A percentile compares a stretch with the other conserved stretches of the same genome.
Evolutionary conservation across 2,888 invertebrate genomes (phyloP).

Genomic region (Nemotelus nigrinus): DNA sequence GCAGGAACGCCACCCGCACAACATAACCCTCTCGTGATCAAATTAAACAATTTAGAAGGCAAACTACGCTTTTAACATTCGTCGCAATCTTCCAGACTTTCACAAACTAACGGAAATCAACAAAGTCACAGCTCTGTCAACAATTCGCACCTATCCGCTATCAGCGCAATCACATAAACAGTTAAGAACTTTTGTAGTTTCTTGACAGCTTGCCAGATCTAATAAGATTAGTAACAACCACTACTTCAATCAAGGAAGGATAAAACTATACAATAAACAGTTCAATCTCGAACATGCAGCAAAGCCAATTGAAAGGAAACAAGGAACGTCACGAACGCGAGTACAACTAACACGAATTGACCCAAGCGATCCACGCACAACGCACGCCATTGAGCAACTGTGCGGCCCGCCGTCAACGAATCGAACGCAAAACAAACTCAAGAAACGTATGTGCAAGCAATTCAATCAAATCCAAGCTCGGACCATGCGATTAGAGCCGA

Average conservation of each 20-base stretch:
- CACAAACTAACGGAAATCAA: neutral
- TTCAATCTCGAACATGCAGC: no score
- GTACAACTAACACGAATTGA: slow-evolving; percentile 19
- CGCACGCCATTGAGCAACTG: slow-evolving; percentile 54
- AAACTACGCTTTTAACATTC: neutral
- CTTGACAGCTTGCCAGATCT: no score
- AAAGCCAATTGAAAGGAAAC: slow-evolving; percentile 34
- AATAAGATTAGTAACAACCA: no score
- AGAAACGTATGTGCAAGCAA: neutral
- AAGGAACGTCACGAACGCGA: slow-evolving; percentile 46
- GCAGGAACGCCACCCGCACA: slow-evolving; percentile 35
- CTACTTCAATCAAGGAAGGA: no score
- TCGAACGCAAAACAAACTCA: slow-evolving; percentile 26
- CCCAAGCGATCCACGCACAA: slow-evolving; percentile 54
- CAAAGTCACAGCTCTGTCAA: neutral
- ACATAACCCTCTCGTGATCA: slow-evolving; percentile 1
- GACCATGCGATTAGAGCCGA: neutral
- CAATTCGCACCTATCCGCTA: neutral
- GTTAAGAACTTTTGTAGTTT: neutral
- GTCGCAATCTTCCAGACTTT: neutral
- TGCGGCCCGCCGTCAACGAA: slow-evolving; percentile 48
- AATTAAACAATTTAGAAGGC: slow-evolving; percentile 8
- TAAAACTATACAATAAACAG: no score
- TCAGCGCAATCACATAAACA: neutral
- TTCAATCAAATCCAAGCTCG: neutral